A percentile compares a stretch with the other conserved stretches of the same genome.
Evolutionary conservation across 2,113 vertebrate genomes (phyloP).

Genomic region (rabbit (Oryctolagus cuniculus)): DNA sequence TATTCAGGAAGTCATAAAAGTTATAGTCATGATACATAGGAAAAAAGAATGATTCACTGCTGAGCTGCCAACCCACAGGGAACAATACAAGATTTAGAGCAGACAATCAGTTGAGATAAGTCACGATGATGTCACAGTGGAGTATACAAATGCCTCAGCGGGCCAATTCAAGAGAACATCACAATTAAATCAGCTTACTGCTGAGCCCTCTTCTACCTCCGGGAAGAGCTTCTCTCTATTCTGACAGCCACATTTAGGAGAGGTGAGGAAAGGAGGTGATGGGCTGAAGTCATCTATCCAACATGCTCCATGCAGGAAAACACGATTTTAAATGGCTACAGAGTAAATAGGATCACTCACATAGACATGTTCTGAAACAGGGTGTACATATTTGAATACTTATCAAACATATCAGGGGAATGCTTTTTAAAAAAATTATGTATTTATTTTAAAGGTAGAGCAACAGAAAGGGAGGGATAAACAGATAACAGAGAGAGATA

Average conservation of each 20-base stretch:
- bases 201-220: not conserved
- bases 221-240: slow-evolving; percentile 10
- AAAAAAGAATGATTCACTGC: slow-evolving; percentile 75
- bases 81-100: slow-evolving; percentile 56
- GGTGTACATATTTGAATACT: not conserved
- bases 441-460: no score
- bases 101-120: slow-evolving; percentile 66
- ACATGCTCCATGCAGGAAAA: not conserved
- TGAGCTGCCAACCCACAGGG: slow-evolving; percentile 69
- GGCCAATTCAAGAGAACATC: slow-evolving; percentile 62
- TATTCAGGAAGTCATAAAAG: slow-evolving; percentile 70
- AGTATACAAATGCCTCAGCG: slow-evolving; percentile 63
- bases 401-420: not conserved
- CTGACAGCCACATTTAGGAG: slow-evolving; percentile 43
- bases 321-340: no score
- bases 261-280: not conserved
- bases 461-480: no score
- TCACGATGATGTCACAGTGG: slow-evolving; percentile 72
- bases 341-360: not conserved
- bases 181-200: slow-evolving; percentile 56
- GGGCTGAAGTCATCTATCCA: not conserved
- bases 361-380: not conserved
- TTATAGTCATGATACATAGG: slow-evolving; percentile 43
- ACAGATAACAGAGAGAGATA: no score
- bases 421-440: not conserved